Evolutionary conservation across 2,888 invertebrate genomes (phyloP).

Genomic region (Papilio demoleus): DNA sequence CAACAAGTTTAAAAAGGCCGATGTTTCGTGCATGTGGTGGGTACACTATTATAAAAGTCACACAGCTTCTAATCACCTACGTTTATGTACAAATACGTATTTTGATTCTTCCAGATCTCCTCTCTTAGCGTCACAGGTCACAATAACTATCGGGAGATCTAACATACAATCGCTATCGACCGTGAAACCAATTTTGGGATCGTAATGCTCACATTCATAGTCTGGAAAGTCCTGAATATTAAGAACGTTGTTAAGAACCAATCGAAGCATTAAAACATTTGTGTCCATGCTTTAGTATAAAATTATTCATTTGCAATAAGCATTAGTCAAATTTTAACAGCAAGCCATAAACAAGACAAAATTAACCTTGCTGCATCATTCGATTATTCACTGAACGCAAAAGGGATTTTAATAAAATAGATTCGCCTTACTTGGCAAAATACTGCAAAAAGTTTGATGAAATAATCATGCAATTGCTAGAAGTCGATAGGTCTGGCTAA

Average conservation of each 20-base stretch:
- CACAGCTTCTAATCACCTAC: conserved; percentile 75
- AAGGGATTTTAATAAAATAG: conserved; percentile 37
- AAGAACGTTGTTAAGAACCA: conserved; percentile 64
- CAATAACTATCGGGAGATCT: conserved; percentile 53
- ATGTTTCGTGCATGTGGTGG: conserved; percentile 58
- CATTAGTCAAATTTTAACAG: conserved; percentile 56
- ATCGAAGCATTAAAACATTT: conserved; percentile 49
- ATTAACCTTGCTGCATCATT: conserved; percentile 41
- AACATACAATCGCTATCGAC: conserved; percentile 61
- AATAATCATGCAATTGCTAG: conserved; percentile 26
- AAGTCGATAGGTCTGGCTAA: conserved; percentile 12
- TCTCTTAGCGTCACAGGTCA: conserved; percentile 65
- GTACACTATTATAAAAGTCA: conserved; percentile 56
- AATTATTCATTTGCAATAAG: conserved; percentile 59
- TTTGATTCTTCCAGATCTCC: conserved; percentile 54
- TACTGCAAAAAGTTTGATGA: conserved; percentile 16
- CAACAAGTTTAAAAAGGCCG: conserved; percentile 19
- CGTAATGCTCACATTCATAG: conserved; percentile 63
- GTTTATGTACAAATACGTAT: conserved; percentile 65
- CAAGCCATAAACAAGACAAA: conserved; percentile 54
- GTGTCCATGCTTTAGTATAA: conserved; percentile 62
- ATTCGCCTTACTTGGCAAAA: conserved; percentile 49
- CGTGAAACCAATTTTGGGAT: conserved; percentile 75
- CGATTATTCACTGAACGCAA: conserved; percentile 27
- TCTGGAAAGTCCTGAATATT: conserved; percentile 74